Evolutionary conservation across 2,888 invertebrate genomes (phyloP), one percentile per base, ranked within the genome.

Genomic region (Lithophane ornitopus): DNA sequence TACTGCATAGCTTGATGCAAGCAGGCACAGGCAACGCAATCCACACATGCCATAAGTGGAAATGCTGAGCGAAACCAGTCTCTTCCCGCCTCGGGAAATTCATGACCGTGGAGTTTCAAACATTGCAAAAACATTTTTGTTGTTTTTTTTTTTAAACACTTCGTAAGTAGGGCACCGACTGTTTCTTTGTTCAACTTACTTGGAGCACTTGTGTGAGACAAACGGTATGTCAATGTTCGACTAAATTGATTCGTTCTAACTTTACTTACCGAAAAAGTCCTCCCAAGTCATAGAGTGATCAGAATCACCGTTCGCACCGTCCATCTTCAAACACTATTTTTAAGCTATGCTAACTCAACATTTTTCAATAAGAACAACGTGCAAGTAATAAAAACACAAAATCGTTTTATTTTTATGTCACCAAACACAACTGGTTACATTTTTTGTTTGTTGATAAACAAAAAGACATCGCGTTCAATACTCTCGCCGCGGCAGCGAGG

Each of bases 251-350:
- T 73, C 14, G 11, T 39, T 61, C 9, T 28, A 76, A 65, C 58
- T 77, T 78, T 84, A 96, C 97, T 95, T 90, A 97, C 97, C 97
- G 91, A 97, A 97, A 96, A 97, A 97, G 91, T 97, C 97, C 94
- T 97, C 97, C 98, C 97, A 97, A 92, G 97, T 97, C 96, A 97
- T 97, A 92, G 97, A 97, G 90, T 97, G 97, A 94, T 97, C 97
- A 89, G 97, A 97, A 93, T 97, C 97, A 90, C 96, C 96, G 89
- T 95, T 96, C 87, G 95, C 94, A 91, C 95, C 96, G 92, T 97
- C 97, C 96, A 97, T 97, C 91, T 94, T 96, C 92, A 86, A 89
- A 85, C 92, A 94, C 93, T 90, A 84, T 87, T 85, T 80, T 79
- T 86, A 87, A 87, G 85, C 83, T 89, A 87, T 82, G 88, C 85